Percentiles rank a stretch among this genome's conserved stretches.
phyloP scores from a whole-genome alignment of 2,888 invertebrate species.

The Eupithecia abbreviata region DNA sequence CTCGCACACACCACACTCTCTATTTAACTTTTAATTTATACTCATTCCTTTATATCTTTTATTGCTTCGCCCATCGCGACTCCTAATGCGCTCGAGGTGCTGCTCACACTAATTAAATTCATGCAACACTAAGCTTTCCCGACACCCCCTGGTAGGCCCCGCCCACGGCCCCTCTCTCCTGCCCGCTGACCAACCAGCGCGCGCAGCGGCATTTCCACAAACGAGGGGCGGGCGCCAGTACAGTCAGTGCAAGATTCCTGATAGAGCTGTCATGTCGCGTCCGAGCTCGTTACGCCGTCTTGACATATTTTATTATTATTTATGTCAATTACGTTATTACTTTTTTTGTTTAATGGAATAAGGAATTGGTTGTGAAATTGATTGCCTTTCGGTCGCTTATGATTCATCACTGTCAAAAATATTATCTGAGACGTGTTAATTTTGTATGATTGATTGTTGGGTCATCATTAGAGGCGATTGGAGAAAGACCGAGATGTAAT shows the following conservation, averaged over 20 bases:
- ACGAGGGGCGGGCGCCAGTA: conserved; percentile 48
- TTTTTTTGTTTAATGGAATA: conserved; percentile 83
- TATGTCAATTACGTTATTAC: conserved; percentile 84
- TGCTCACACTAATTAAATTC: conserved; percentile 84
- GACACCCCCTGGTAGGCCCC: conserved; percentile 54
- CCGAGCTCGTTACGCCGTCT: conserved; percentile 80
- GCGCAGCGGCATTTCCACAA: conserved; percentile 54
- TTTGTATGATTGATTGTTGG: conserved; percentile 81
- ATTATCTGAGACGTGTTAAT: conserved; percentile 82
- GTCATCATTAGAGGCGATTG: conserved; percentile 68
- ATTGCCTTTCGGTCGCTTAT: conserved; percentile 82
- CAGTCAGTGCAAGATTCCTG: conserved; percentile 77
- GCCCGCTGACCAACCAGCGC: conserved; percentile 57
- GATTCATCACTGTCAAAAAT: conserved; percentile 82
- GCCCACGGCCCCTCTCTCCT: conserved; percentile 49
- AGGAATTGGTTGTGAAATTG: conserved; percentile 83
- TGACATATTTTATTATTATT: conserved; percentile 84
- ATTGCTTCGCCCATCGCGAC: conserved; percentile 84
- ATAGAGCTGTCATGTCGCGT: conserved; percentile 83
- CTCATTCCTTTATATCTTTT: conserved; percentile 85
- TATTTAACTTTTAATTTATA: conserved; percentile 85
- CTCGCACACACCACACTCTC: conserved; percentile 69
- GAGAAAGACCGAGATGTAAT: conserved; percentile 62
- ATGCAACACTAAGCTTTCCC: conserved; percentile 81
- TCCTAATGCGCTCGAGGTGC: conserved; percentile 84